phyloP scores from a whole-genome alignment of 2,888 invertebrate genomes.

The Operophtera brumata region DNA sequence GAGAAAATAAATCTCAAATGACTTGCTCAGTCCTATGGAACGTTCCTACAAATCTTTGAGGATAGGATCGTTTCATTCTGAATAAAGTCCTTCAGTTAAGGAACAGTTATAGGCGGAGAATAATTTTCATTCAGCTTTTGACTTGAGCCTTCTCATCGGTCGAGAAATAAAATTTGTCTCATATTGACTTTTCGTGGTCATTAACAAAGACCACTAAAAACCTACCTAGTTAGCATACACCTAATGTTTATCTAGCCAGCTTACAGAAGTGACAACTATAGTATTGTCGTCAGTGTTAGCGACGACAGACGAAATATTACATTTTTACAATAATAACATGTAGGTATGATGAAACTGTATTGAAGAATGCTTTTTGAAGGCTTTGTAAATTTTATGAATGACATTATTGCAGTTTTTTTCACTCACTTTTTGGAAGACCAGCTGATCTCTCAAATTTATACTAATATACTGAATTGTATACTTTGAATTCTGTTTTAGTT shows the following conservation, averaged over 20 bases:
- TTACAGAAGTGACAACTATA: conserved; percentile 21
- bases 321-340: neutral
- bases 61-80: no score
- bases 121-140: conserved; percentile 22
- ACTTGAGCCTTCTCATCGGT: conserved; percentile 18
- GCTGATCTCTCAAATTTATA: no score
- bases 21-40: no score
- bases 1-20: no score
- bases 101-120: no score
- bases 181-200: conserved; percentile 53
- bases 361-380: neutral
- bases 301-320: conserved; percentile 17
- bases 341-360: conserved; percentile 6
- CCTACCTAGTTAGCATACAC: conserved; percentile 41
- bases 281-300: conserved; percentile 21
- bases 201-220: conserved; percentile 56
- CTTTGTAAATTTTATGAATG: neutral
- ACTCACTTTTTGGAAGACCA: no score
- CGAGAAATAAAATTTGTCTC: conserved; percentile 46
- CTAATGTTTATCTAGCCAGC: conserved; percentile 1
- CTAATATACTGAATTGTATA: no score
- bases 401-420: neutral
- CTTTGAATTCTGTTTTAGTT: no score
- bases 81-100: no score
- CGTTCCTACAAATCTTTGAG: no score